Percentiles rank a stretch among this genome's conserved stretches.
Conservation (phyloP, 2,113 vertebrate species). For the Leucosticte australis region DNA sequence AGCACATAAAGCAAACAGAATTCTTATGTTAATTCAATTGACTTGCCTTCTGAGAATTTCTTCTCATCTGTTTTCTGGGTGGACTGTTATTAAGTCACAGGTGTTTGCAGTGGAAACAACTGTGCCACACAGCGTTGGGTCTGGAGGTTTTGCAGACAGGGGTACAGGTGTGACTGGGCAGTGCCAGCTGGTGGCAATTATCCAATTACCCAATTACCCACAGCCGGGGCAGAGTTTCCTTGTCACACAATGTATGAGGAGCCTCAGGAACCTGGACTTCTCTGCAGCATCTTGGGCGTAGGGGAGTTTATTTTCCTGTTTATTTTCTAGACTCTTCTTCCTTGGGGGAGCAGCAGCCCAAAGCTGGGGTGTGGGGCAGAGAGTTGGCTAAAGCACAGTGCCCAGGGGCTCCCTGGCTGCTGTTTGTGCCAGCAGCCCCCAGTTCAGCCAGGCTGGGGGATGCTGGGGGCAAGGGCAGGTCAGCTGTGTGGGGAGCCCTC, state of each 20-base stretch:
- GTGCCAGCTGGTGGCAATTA: neutral
- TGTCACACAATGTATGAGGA: rapidly evolving
- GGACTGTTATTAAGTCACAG: neutral
- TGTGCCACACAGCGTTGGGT: neutral
- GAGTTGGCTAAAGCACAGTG: rapidly evolving
- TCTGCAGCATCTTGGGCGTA: rapidly evolving
- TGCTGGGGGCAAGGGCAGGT: rapidly evolving
- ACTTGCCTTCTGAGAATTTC: constrained; percentile 50
- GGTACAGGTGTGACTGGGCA: neutral
- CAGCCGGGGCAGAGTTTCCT: rapidly evolving
- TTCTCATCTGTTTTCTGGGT: constrained; percentile 39
- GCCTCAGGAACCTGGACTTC: neutral
- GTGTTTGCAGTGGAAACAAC: neutral
- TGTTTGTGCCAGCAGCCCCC: rapidly evolving
- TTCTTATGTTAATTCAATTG: constrained; percentile 61
- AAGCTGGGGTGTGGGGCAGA: rapidly evolving
- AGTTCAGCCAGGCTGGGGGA: too few species aligned
- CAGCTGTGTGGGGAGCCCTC: neutral
- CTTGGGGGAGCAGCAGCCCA: neutral
- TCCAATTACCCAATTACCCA: neutral
- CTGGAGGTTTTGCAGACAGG: neutral
- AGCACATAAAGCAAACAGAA: constrained; percentile 49
- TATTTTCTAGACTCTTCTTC: neutral
- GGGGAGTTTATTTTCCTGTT: neutral
- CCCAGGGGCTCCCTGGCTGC: rapidly evolving